Conservation (phyloP, 2,888 invertebrate species). For the Drosophila mayaguana region DNA sequence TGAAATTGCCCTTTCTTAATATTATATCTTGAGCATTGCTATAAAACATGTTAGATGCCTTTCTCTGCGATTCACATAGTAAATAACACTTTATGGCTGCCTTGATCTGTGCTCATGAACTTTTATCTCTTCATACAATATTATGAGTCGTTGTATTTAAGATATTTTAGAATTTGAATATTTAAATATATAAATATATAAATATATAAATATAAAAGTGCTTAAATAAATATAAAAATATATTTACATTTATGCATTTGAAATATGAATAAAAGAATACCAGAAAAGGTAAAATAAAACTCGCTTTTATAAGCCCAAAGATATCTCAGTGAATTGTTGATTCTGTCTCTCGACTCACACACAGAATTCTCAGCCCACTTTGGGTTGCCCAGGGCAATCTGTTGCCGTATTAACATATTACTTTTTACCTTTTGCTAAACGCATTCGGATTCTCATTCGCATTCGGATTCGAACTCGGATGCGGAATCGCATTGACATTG, state of each 20-base stretch:
- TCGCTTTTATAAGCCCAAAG: not conserved
- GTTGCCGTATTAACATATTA: conserved; percentile 11
- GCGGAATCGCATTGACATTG: conserved; percentile 16
- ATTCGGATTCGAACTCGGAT: too few relatives aligned
- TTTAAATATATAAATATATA: not conserved
- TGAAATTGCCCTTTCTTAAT: too few relatives aligned
- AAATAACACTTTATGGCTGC: not conserved
- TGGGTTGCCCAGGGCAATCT: not conserved
- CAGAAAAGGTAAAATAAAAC: not conserved
- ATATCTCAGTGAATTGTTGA: not conserved
- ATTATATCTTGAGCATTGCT: too few relatives aligned
- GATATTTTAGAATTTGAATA: not conserved
- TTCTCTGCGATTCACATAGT: not conserved
- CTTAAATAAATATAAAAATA: not conserved
- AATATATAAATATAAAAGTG: not conserved
- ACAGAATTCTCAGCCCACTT: not conserved
- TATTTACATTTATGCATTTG: too few relatives aligned
- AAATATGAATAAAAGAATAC: too few relatives aligned
- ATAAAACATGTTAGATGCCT: too few relatives aligned
- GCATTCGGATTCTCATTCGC: too few relatives aligned
- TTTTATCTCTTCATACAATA: too few relatives aligned
- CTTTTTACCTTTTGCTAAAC: conserved; percentile 48
- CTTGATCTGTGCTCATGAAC: too few relatives aligned
- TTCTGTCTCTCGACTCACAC: not conserved
- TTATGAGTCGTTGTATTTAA: too few relatives aligned